Evolutionary conservation across 1,140 invertebrate species (phyloP).

Genomic region (Drosophila serrata): DNA sequence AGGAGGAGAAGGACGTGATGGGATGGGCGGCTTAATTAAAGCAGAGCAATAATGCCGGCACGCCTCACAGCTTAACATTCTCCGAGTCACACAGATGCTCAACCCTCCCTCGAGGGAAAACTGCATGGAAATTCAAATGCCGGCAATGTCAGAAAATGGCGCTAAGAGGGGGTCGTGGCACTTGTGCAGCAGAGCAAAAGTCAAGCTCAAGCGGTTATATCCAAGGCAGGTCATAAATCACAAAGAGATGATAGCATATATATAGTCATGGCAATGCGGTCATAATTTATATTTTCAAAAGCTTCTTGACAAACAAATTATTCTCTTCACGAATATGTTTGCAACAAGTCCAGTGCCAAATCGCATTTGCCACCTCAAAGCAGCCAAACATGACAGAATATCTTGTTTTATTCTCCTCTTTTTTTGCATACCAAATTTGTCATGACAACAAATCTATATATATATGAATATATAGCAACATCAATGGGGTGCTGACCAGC

Average conservation of each 20-base stretch:
- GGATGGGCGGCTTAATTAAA: conserved; percentile 65
- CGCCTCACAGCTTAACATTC: conserved; percentile 61
- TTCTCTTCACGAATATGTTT: conserved; percentile 44
- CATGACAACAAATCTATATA: conserved; percentile 28
- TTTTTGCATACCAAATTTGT: conserved; percentile 46
- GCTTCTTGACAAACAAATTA: conserved; percentile 35
- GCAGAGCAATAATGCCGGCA: conserved; percentile 65
- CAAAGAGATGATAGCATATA: conserved; percentile 8
- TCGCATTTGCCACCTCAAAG: conserved; percentile 64
- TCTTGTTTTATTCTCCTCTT: conserved; percentile 11
- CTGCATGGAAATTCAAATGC: conserved; percentile 71
- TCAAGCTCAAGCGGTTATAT: conserved; percentile 17
- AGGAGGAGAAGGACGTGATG: neutral
- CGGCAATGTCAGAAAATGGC: conserved; percentile 63
- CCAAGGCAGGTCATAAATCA: conserved; percentile 17
- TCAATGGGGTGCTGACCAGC: conserved; percentile 37
- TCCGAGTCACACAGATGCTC: neutral
- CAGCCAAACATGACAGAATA: conserved; percentile 55
- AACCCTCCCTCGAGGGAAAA: conserved; percentile 44
- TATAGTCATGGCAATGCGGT: conserved; percentile 10
- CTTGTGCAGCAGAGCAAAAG: conserved; percentile 15
- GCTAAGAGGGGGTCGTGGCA: conserved; percentile 24
- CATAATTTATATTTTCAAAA: conserved; percentile 48
- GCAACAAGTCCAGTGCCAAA: conserved; percentile 59
- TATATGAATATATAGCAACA: conserved; percentile 14